Conservation (phyloP, 2,888 invertebrate species). For the Tenthredo amoena region DNA sequence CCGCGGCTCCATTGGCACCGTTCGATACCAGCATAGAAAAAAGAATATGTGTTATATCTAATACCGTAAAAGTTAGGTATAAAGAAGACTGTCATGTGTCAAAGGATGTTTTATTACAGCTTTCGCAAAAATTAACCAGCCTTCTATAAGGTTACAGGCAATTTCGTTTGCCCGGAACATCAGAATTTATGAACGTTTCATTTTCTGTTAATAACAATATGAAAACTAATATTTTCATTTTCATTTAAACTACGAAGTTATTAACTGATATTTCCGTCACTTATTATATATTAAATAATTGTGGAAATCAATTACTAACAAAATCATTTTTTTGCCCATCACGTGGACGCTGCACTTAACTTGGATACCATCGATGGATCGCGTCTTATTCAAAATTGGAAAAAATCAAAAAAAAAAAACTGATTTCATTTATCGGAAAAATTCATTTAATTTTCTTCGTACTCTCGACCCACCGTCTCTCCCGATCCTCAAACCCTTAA, state of each 20-base stretch:
- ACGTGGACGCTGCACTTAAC: conserved; percentile 45
- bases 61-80: background rate
- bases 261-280: background rate
- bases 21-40: background rate
- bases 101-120: background rate
- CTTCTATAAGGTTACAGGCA: background rate
- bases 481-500: conserved; percentile 3
- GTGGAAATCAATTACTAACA: conserved; percentile 25
- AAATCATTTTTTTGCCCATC: conserved; percentile 46
- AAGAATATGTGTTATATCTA: background rate
- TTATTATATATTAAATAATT: background rate
- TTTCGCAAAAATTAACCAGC: background rate
- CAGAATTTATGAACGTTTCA: background rate
- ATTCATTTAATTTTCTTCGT: background rate
- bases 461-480: conserved; percentile 10
- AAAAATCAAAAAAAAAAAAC: background rate
- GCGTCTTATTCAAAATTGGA: background rate
- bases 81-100: background rate
- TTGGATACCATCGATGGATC: conserved; percentile 42
- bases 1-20: conserved; percentile 39
- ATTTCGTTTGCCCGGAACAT: background rate
- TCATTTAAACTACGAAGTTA: background rate
- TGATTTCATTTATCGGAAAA: conserved; percentile 9
- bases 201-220: background rate
- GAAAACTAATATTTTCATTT: background rate